A percentile compares a stretch with the other conserved stretches of the same genome.
These are phyloP conservation scores for Tineola bisselliella DNA, from an alignment of 2,888 invertebrate genomes.

Conservation along the genomic window DNA sequence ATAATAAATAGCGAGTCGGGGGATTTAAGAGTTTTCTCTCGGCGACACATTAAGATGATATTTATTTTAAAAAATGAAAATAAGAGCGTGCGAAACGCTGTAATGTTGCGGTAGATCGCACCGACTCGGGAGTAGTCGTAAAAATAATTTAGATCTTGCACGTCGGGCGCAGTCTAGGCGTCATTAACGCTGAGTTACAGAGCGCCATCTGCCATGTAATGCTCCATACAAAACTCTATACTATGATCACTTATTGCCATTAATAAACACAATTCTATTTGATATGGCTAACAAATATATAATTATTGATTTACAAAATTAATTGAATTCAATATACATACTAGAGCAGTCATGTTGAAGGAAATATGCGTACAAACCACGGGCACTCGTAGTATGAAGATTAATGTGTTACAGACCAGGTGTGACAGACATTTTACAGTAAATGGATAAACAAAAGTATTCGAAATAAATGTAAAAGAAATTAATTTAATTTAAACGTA, in stretches of 20 bases:
- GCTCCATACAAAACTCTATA: slow-evolving; percentile 4
- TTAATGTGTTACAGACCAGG: too few relatives aligned
- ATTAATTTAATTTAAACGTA: too few relatives aligned
- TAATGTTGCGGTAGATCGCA: slow-evolving; percentile 19
- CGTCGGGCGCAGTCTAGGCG: slow-evolving; percentile 35
- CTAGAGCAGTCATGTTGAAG: too few relatives aligned
- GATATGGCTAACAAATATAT: too few relatives aligned
- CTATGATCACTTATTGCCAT: neutral
- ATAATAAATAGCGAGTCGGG: slow-evolving; percentile 1
- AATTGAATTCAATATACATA: too few relatives aligned
- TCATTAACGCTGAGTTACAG: slow-evolving; percentile 19
- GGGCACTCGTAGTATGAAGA: too few relatives aligned
- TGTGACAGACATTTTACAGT: too few relatives aligned
- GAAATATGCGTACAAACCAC: too few relatives aligned
- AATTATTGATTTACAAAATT: too few relatives aligned
- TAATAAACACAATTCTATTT: neutral
- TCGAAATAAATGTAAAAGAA: too few relatives aligned
- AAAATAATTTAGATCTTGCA: slow-evolving; percentile 59
- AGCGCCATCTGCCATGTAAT: slow-evolving; percentile 20
- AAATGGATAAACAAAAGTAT: too few relatives aligned
- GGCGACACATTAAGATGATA: slow-evolving; percentile 14
- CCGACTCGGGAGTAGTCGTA: slow-evolving; percentile 35
- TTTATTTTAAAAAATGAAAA: slow-evolving; percentile 17
- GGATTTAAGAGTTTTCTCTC: slow-evolving; percentile 11
- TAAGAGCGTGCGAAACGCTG: slow-evolving; percentile 16